Evolutionary conservation across 2,797 vertebrate species (phyloP).

Genomic region (Chaetodon trifasciatus): DNA sequence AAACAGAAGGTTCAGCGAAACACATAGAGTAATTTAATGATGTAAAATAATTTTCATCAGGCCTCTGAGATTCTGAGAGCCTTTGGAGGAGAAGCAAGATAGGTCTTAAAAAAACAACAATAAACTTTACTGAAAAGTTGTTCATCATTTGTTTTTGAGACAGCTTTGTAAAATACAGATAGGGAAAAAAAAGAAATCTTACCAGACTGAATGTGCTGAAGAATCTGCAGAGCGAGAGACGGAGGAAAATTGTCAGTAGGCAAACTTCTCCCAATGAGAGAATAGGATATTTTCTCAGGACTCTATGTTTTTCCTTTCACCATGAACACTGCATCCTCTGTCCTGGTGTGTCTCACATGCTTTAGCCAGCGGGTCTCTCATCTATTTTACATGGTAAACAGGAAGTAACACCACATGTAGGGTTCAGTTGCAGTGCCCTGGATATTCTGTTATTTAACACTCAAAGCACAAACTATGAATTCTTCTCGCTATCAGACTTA

Average conservation of each 20-base stretch:
- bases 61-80: not conserved
- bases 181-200: constrained; percentile 35
- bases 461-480: constrained; percentile 33
- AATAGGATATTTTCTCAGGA: constrained; percentile 75
- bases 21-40: not conserved
- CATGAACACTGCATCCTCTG: constrained; percentile 76
- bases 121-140: not conserved
- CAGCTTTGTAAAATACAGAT: not conserved
- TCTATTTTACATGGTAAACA: constrained; percentile 83
- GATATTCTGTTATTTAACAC: constrained; percentile 75
- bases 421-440: constrained; percentile 74
- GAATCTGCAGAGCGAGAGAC: constrained; percentile 53
- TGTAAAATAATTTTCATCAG: not conserved
- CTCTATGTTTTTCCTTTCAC: constrained; percentile 63
- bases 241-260: constrained; percentile 38
- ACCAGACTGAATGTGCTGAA: constrained; percentile 58
- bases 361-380: constrained; percentile 75
- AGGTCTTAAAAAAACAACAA: not conserved
- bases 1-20: not conserved
- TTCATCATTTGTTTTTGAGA: not conserved
- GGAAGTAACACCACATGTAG: constrained; percentile 65
- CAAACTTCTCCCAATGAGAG: constrained; percentile 68
- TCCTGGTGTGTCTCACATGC: constrained; percentile 79
- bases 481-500: not conserved
- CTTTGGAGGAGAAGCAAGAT: not conserved